Evolutionary conservation across 2,797 vertebrate species (phyloP).

Genomic region (Tauraco hartlaubi): DNA sequence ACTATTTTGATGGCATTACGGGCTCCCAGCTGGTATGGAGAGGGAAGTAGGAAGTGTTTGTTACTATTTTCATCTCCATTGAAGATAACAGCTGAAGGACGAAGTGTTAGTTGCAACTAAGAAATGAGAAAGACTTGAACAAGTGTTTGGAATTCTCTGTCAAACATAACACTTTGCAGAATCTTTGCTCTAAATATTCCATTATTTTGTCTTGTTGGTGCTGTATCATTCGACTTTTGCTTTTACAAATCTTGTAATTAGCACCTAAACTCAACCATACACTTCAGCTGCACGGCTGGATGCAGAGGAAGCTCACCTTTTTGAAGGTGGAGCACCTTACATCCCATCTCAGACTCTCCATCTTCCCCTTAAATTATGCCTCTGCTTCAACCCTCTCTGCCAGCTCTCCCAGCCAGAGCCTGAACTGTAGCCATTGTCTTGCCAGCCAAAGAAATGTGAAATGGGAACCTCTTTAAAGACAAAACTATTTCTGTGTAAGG

Average conservation of each 20-base stretch:
- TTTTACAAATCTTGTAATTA: neutral
- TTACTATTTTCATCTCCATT: slow-evolving; percentile 16
- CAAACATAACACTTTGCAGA: neutral
- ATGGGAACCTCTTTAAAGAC: neutral
- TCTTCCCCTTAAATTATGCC: neutral
- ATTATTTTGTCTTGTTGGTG: neutral
- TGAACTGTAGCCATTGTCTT: neutral
- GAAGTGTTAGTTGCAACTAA: neutral
- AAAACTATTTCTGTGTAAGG: neutral
- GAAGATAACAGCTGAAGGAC: neutral
- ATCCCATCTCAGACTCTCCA: neutral
- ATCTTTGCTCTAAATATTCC: neutral
- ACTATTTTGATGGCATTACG: neutral
- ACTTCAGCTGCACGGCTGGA: neutral
- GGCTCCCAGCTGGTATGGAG: neutral
- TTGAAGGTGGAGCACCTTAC: neutral
- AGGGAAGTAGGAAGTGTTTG: neutral
- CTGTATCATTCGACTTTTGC: neutral
- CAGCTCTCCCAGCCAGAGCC: neutral
- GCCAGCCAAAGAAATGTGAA: neutral
- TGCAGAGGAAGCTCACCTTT: neutral
- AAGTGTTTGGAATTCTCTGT: neutral
- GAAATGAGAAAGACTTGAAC: neutral
- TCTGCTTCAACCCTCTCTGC: neutral
- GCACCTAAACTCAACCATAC: neutral